phyloP scores from a whole-genome alignment of 2,797 vertebrate genomes.

The Cetoscarus ocellatus region DNA sequence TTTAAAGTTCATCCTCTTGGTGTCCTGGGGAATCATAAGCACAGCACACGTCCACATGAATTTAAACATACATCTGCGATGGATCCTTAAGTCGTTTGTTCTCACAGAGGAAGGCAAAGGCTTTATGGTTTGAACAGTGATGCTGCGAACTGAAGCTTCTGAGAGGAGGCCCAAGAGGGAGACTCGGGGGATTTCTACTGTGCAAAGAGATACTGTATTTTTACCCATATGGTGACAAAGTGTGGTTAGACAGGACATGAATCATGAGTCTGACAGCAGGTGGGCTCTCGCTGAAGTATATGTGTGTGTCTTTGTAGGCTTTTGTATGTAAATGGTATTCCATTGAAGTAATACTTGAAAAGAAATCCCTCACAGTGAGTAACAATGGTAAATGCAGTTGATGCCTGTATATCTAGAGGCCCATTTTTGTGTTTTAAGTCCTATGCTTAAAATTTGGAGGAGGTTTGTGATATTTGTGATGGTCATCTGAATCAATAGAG shows the following conservation, averaged over 20 bases:
- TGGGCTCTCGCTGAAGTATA: background rate
- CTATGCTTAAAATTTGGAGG: too few species aligned
- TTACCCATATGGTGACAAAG: background rate
- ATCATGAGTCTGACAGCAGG: background rate
- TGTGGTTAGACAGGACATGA: background rate
- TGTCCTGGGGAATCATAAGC: background rate
- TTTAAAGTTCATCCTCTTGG: conserved; percentile 32
- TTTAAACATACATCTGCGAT: conserved; percentile 10
- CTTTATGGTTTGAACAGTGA: conserved; percentile 11
- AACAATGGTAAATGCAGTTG: background rate
- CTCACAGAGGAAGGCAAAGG: background rate
- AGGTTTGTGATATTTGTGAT: too few species aligned
- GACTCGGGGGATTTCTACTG: conserved; percentile 1
- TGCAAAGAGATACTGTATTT: background rate
- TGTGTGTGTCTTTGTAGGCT: background rate
- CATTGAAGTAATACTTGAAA: background rate
- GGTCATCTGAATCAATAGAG: background rate
- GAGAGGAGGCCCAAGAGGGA: conserved; percentile 10
- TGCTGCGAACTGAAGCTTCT: background rate
- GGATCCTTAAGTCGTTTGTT: conserved; percentile 10
- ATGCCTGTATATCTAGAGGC: background rate
- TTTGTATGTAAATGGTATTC: background rate
- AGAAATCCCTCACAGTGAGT: background rate
- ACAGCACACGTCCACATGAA: background rate
- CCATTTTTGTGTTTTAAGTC: background rate